Conservation (phyloP, 2,797 vertebrate genomes). For the Oryzias dopingdopingensis region DNA sequence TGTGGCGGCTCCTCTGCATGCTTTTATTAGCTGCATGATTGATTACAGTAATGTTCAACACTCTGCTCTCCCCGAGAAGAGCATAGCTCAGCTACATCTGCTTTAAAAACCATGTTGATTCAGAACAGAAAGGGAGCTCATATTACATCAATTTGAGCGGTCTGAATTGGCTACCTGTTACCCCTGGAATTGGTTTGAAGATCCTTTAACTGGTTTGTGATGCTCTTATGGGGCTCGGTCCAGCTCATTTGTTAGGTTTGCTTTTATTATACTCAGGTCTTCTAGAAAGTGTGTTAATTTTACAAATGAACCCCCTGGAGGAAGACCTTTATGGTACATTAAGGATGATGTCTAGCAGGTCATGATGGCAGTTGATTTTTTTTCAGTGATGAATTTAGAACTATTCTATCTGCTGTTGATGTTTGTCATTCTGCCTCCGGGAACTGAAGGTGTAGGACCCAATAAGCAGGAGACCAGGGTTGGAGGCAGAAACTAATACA, state of each 20-base stretch:
- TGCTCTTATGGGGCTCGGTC: neutral
- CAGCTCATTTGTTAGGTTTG: neutral
- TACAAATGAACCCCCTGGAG: too few species aligned
- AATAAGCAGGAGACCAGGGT: too few species aligned
- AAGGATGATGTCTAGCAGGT: too few species aligned
- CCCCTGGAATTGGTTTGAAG: constrained; percentile 1
- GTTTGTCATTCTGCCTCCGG: too few species aligned
- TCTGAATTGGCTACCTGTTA: constrained; percentile 1
- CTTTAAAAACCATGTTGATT: constrained; percentile 5
- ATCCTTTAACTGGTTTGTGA: constrained; percentile 1
- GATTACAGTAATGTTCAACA: neutral
- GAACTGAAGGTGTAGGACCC: too few species aligned
- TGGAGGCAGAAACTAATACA: too few species aligned
- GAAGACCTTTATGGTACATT: too few species aligned
- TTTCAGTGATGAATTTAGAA: too few species aligned
- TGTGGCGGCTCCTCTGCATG: neutral
- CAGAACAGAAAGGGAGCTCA: neutral
- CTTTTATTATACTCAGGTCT: neutral
- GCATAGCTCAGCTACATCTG: neutral
- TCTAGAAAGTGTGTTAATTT: neutral
- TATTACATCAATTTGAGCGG: neutral
- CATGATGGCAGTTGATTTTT: too few species aligned
- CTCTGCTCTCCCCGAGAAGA: constrained; percentile 1
- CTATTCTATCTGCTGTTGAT: too few species aligned
- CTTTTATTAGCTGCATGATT: neutral